phyloP scores from a whole-genome alignment of 1,140 invertebrate genomes.

The Trachelipus rathkii region DNA sequence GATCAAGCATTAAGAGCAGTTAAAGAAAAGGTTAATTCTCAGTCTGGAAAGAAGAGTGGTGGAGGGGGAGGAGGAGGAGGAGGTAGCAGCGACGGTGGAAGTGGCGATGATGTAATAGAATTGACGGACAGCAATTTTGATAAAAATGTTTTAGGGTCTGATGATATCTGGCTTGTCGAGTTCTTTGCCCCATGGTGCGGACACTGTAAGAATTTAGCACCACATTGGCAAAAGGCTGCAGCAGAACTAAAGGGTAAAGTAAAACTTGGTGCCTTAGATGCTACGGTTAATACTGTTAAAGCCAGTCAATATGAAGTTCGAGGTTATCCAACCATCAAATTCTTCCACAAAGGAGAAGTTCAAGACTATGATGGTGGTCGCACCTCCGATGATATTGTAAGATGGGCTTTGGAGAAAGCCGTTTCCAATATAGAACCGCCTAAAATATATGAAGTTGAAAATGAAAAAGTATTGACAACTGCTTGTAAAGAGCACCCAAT shows the following conservation, averaged over 20 bases:
- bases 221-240: conserved; percentile 91
- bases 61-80: conserved; percentile 42
- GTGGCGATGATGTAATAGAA: conserved; percentile 74
- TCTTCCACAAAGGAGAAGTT: conserved; percentile 61
- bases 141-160: conserved; percentile 77
- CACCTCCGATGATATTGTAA: conserved; percentile 82
- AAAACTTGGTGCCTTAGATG: conserved; percentile 93
- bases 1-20: conserved; percentile 73
- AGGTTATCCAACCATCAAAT: conserved; percentile 97
- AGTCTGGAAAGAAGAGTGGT: conserved; percentile 59
- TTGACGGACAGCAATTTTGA: conserved; percentile 94
- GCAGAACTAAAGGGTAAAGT: conserved; percentile 84
- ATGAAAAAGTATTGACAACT: conserved; percentile 62
- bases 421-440: conserved; percentile 83
- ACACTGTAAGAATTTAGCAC: conserved; percentile 92
- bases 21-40: conserved; percentile 63
- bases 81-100: conserved; percentile 46
- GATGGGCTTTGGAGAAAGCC: conserved; percentile 80
- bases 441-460: conserved; percentile 51
- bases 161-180: conserved; percentile 93
- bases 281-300: conserved; percentile 81
- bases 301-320: conserved; percentile 72
- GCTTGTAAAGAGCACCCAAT: conserved; percentile 80
- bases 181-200: conserved; percentile 97
- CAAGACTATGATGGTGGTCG: conserved; percentile 76